Base-by-base conservation (phyloP, 1,140 invertebrate species). In the Mactra quadrangularis region DNA sequence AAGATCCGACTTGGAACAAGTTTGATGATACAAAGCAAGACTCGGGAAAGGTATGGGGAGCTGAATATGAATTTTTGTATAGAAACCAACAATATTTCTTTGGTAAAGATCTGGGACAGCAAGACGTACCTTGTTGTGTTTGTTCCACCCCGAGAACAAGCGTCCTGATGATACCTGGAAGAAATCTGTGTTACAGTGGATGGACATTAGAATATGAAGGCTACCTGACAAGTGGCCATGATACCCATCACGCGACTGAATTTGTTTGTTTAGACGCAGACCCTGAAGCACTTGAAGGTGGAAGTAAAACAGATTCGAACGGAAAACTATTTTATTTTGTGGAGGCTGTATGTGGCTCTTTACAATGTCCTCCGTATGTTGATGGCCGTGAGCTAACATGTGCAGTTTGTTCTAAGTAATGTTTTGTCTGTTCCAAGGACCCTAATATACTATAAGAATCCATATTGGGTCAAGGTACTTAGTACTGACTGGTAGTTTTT, bases 381-480 rank as follows among this genome's bases (percentile, higher is more conserved):
- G 35, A 77, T 22, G 76, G 83, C 0, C n/a, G 75, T 7, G 85
- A 85, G 57, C 41, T 87, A 0, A 79, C 83, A 2, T 89, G 87
- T 70, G 86, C 75, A n/a, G 86, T 89, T 2, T 89, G 87, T 53
- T 71, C 85, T 1, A 86, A 87, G 47, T 85, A 35, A 66, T 1
- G 17, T 17, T 22, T 45, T 29, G n/a, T n/a, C n/a, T n/a, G n/a
- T n/a, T n/a, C n/a, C n/a, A n/a, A n/a, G n/a, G n/a, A n/a, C n/a
- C n/a, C n/a, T n/a, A n/a, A n/a, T n/a, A n/a, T n/a, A n/a, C n/a
- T n/a, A n/a, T n/a, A n/a, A n/a, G n/a, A n/a, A n/a, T n/a, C n/a
- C n/a, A n/a, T n/a, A n/a, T n/a, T n/a, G n/a, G n/a, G n/a, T n/a
- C n/a, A n/a, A n/a, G n/a, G n/a, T n/a, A n/a, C n/a, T n/a, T n/a